These are phyloP conservation scores for Pelobates cultripes DNA, from an alignment of 2,797 vertebrate genomes.

Conservation along the genomic window DNA sequence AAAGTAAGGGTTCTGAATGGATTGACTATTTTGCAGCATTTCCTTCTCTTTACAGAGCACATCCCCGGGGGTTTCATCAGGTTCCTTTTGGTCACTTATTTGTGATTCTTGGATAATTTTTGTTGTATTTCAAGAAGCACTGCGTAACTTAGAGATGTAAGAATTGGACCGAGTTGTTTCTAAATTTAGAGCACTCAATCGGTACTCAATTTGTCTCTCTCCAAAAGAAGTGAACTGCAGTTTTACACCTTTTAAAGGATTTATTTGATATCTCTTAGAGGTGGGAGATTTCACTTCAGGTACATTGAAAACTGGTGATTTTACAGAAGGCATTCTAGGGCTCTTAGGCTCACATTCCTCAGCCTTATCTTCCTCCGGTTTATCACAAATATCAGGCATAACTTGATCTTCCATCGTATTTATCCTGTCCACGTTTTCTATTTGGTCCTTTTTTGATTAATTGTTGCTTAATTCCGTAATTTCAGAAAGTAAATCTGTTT, in stretches of 20 bases:
- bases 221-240: constrained; percentile 57
- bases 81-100: constrained; percentile 57
- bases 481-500: constrained; percentile 2
- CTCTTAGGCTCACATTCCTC: constrained; percentile 57
- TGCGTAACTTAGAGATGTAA: constrained; percentile 61
- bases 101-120: constrained; percentile 55
- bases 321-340: constrained; percentile 63
- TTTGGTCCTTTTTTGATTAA: constrained; percentile 54
- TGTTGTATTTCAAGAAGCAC: constrained; percentile 57
- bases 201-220: constrained; percentile 58
- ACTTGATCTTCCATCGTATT: constrained; percentile 54
- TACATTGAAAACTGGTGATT: constrained; percentile 67
- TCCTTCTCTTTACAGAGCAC: constrained; percentile 69
- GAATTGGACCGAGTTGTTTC: constrained; percentile 58
- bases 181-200: constrained; percentile 60
- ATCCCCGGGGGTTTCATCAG: constrained; percentile 67
- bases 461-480: constrained; percentile 37
- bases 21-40: no score
- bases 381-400: constrained; percentile 33
- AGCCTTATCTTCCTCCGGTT: constrained; percentile 55
- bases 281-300: constrained; percentile 62
- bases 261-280: constrained; percentile 66
- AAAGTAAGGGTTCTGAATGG: no score
- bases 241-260: constrained; percentile 67
- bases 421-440: constrained; percentile 43